Evolutionary conservation across 2,888 invertebrate species (phyloP).

Genomic region (Watsonalla binaria): DNA sequence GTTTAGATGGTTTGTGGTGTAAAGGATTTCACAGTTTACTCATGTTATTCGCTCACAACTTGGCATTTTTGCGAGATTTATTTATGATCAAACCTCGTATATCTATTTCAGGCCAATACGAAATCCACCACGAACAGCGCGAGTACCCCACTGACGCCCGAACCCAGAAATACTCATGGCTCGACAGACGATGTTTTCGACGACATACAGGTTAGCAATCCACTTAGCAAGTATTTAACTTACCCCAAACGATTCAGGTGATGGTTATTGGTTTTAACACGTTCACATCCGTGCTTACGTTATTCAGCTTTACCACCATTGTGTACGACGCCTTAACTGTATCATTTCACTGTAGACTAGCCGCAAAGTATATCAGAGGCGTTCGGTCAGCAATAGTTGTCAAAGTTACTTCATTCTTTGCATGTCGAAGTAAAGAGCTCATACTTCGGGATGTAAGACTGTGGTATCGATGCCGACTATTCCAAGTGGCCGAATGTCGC

Average conservation of each 20-base stretch:
- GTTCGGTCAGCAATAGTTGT: slow-evolving; percentile 28
- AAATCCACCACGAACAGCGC: slow-evolving; percentile 68
- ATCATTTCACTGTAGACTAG: slow-evolving; percentile 38
- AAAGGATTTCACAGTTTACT: not conserved
- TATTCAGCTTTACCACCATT: slow-evolving; percentile 47
- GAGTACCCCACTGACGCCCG: slow-evolving; percentile 66
- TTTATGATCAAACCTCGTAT: not conserved
- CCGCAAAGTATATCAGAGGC: slow-evolving; percentile 24
- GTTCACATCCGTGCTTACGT: slow-evolving; percentile 69
- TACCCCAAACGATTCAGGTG: slow-evolving; percentile 49
- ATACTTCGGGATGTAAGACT: slow-evolving; percentile 60
- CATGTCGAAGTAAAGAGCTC: slow-evolving; percentile 71
- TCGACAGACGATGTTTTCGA: slow-evolving; percentile 73
- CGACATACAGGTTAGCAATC: slow-evolving; percentile 63
- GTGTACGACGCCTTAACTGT: slow-evolving; percentile 34
- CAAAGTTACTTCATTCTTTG: slow-evolving; percentile 39
- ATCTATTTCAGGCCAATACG: slow-evolving; percentile 47
- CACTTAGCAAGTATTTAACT: slow-evolving; percentile 19
- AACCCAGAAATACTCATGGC: slow-evolving; percentile 61
- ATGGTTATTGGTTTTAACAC: slow-evolving; percentile 68
- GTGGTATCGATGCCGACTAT: slow-evolving; percentile 36
- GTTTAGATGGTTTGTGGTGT: not conserved
- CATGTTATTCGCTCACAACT: too few species aligned
- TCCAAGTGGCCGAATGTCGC: slow-evolving; percentile 26
- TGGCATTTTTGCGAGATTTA: too few species aligned